phyloP scores from a whole-genome alignment of 2,113 vertebrate genomes.

The Phalacrocorax aristotelis region DNA sequence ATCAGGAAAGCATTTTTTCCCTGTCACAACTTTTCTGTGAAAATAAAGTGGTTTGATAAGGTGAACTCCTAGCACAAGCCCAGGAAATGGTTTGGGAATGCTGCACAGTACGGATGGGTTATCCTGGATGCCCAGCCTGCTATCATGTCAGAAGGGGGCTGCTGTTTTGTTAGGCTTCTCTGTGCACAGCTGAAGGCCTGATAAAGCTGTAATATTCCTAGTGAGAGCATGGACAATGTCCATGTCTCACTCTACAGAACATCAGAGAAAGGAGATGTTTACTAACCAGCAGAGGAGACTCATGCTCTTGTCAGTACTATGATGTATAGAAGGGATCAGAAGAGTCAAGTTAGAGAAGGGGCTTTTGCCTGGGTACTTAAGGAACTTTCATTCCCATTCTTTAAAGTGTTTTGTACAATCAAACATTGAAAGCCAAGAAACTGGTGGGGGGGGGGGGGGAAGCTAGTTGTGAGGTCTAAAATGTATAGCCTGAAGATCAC shows the following conservation, averaged over 20 bases:
- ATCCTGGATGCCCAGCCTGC: background rate
- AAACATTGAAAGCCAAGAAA: background rate
- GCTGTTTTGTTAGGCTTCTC: background rate
- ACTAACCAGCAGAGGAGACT: background rate
- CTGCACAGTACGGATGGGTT: background rate
- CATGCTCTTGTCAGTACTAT: background rate
- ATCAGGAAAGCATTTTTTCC: background rate
- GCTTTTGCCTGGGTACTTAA: background rate
- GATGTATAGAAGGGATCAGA: background rate
- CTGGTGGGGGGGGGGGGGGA: background rate
- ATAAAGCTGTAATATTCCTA: background rate
- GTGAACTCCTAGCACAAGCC: background rate
- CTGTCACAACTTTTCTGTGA: background rate
- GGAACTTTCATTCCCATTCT: background rate
- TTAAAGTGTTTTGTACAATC: background rate
- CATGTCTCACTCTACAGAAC: background rate
- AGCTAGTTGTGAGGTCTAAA: background rate
- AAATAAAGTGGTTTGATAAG: background rate
- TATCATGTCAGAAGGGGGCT: rapidly evolving
- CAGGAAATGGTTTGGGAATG: background rate
- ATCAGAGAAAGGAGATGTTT: background rate
- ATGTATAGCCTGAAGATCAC: background rate
- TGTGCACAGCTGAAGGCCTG: background rate
- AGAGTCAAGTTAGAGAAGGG: background rate
- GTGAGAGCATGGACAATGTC: background rate